A percentile compares a stretch with the other conserved stretches of the same genome.
phyloP scores from a whole-genome alignment of 2,888 invertebrate genomes.

The Noctua janthina region DNA sequence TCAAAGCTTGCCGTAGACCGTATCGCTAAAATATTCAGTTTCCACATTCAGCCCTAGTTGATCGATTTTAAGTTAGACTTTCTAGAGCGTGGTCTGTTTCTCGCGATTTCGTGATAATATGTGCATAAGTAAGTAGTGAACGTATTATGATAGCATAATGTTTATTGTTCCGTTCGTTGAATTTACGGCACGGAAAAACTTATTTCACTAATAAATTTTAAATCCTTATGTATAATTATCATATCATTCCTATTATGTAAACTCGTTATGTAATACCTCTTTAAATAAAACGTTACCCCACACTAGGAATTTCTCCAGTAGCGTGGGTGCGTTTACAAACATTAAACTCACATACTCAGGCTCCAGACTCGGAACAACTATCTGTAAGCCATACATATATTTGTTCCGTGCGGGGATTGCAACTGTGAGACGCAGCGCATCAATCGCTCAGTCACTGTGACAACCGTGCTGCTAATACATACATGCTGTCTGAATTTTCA shows the following conservation, averaged over 20 bases:
- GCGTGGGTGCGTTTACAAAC: neutral
- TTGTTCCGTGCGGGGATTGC: neutral
- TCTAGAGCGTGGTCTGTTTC: neutral
- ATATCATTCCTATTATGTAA: neutral
- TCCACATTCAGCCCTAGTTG: neutral
- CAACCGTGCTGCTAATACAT: neutral
- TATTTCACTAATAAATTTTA: neutral
- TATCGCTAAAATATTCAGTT: neutral
- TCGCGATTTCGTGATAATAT: conserved; percentile 34
- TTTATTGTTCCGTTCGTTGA: conserved; percentile 10
- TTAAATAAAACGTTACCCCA: neutral
- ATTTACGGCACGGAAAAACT: neutral
- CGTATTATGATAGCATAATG: neutral
- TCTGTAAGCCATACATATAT: neutral
- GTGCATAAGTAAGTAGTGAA: conserved; percentile 19
- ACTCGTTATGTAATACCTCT: neutral
- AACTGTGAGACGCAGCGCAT: neutral
- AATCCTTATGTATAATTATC: neutral
- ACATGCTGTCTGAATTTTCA: no score
- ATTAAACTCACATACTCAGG: neutral
- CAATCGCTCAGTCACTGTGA: neutral
- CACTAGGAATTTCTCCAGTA: neutral
- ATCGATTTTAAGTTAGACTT: neutral
- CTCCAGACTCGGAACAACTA: neutral
- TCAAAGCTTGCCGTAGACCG: neutral